Evolutionary conservation across 2,888 invertebrate species (phyloP).

Genomic region (Metellina segmentata): DNA sequence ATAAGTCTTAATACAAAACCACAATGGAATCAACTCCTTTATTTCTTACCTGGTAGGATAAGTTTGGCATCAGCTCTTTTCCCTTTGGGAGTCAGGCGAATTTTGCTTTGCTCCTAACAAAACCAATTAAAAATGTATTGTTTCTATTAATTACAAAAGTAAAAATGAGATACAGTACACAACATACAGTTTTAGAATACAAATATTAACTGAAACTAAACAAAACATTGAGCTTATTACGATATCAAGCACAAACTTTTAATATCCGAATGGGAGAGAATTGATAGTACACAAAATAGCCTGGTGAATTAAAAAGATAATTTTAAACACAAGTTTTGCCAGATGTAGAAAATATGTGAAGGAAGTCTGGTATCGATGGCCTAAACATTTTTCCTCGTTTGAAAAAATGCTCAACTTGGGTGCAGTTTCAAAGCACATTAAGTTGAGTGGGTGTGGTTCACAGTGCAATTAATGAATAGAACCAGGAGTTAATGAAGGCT

Average conservation of each 20-base stretch:
- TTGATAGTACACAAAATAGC: background rate
- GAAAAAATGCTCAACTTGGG: too few relatives aligned
- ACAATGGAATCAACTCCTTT: too few relatives aligned
- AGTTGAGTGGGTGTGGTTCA: too few relatives aligned
- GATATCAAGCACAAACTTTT: background rate
- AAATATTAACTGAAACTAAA: background rate
- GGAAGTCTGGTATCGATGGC: too few relatives aligned
- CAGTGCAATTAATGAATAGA: too few relatives aligned
- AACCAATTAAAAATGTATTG: slow-evolving; percentile 52
- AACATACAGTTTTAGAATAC: background rate
- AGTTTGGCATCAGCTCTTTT: slow-evolving; percentile 85
- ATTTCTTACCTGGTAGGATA: slow-evolving; percentile 81
- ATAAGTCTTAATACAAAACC: too few relatives aligned
- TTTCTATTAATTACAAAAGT: background rate
- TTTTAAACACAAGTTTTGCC: too few relatives aligned
- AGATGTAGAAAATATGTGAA: too few relatives aligned
- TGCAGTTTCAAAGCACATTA: too few relatives aligned
- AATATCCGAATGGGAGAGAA: background rate
- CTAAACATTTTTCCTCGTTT: too few relatives aligned
- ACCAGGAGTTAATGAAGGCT: too few relatives aligned
- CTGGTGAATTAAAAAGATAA: background rate
- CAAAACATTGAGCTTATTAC: background rate
- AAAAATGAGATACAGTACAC: background rate
- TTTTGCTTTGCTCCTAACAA: slow-evolving; percentile 79
- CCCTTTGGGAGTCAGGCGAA: slow-evolving; percentile 85